Conservation (phyloP, 2,888 invertebrate species). For the Baccha elongata region DNA sequence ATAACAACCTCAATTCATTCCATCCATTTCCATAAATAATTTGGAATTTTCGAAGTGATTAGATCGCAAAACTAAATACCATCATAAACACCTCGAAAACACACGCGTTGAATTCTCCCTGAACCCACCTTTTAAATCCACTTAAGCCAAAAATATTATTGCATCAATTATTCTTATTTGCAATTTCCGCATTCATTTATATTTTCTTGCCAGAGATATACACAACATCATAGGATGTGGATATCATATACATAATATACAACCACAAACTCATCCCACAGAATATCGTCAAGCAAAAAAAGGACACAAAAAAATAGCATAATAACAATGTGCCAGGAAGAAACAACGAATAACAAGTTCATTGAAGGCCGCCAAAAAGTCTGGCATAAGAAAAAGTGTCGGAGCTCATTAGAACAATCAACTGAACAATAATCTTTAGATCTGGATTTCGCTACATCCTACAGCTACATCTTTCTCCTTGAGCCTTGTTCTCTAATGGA, state of each 20-base stretch:
- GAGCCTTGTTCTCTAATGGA: constrained; percentile 46
- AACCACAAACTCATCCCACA: background rate
- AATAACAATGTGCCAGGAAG: background rate
- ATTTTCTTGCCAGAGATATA: constrained; percentile 14
- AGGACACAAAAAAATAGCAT: background rate
- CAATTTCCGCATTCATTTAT: constrained; percentile 41
- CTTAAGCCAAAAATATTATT: constrained; percentile 13
- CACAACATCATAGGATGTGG: background rate
- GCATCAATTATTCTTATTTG: constrained; percentile 46
- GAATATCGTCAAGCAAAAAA: background rate
- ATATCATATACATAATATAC: background rate
- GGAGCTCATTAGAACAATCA: constrained; percentile 69
- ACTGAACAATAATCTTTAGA: constrained; percentile 70
- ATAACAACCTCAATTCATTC: background rate
- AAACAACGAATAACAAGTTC: constrained; percentile 40
- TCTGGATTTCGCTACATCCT: constrained; percentile 37
- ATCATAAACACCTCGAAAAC: background rate
- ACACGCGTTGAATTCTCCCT: constrained; percentile 12
- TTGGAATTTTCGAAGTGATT: background rate
- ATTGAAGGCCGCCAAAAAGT: constrained; percentile 64
- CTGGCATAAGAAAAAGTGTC: constrained; percentile 62
- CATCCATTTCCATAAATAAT: constrained; percentile 15
- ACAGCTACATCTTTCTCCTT: constrained; percentile 7
- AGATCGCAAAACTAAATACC: constrained; percentile 3
- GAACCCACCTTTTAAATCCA: constrained; percentile 9